Evolutionary conservation across 2,888 invertebrate species (phyloP).

Genomic region (Plutella xylostella): DNA sequence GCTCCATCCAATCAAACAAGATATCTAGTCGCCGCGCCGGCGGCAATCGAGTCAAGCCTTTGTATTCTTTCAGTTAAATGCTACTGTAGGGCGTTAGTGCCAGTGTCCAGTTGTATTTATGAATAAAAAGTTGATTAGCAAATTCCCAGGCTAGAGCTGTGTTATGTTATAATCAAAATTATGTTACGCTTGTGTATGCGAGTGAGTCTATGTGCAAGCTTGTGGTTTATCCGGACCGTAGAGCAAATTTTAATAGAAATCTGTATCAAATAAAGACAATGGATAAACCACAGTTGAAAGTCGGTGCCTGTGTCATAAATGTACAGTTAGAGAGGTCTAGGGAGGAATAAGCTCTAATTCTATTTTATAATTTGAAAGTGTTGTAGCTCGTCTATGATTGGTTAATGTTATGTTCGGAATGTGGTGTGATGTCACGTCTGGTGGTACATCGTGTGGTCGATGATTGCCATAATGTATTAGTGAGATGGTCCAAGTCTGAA

Average conservation of each 20-base stretch:
- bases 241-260: slow-evolving; percentile 2
- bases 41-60: slow-evolving; percentile 43
- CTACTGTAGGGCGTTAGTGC: slow-evolving; percentile 47
- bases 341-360: slow-evolving; percentile 39
- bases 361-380: slow-evolving; percentile 14
- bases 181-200: neutral
- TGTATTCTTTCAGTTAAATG: slow-evolving; percentile 31
- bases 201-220: slow-evolving; percentile 25
- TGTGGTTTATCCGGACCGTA: slow-evolving; percentile 1
- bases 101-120: slow-evolving; percentile 37
- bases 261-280: neutral
- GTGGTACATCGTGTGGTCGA: slow-evolving; percentile 19
- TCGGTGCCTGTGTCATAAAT: slow-evolving; percentile 31
- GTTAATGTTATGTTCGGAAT: neutral
- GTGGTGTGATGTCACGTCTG: neutral
- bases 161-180: slow-evolving; percentile 22
- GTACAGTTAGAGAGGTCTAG: slow-evolving; percentile 31
- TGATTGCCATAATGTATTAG: slow-evolving; percentile 63
- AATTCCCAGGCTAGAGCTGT: slow-evolving; percentile 27
- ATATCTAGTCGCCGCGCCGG: slow-evolving; percentile 59
- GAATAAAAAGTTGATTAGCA: slow-evolving; percentile 35
- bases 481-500: slow-evolving; percentile 58
- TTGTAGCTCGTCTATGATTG: neutral
- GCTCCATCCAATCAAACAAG: no score
- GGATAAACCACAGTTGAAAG: neutral